Percentiles rank a stretch among this genome's conserved stretches.
These are phyloP conservation scores for Xiphias gladius DNA, from an alignment of 2,113 vertebrate species.

Conservation along the genomic window DNA sequence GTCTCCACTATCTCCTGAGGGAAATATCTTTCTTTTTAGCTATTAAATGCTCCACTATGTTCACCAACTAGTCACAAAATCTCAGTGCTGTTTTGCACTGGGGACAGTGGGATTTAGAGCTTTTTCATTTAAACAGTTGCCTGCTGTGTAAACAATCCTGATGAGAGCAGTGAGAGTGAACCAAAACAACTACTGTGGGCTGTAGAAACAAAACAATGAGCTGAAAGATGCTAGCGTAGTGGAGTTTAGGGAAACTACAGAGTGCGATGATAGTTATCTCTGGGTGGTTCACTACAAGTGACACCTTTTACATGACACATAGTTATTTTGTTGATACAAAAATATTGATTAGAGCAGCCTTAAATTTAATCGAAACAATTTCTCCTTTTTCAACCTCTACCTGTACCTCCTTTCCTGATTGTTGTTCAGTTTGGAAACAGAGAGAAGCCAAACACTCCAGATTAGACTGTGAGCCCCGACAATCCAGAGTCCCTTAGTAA, in stretches of 20 bases:
- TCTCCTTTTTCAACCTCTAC: constrained; percentile 7
- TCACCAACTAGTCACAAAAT: background rate
- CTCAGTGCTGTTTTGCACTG: background rate
- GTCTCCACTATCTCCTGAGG: background rate
- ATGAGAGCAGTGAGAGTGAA: background rate
- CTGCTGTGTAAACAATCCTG: background rate
- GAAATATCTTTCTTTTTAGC: background rate
- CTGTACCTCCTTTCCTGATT: background rate
- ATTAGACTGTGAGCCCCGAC: constrained; percentile 53
- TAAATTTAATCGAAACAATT: background rate
- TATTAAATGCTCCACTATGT: too few species aligned
- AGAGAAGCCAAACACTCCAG: constrained; percentile 34
- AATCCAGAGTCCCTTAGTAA: constrained; percentile 35
- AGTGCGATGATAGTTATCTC: too few species aligned
- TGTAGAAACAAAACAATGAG: background rate
- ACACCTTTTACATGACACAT: background rate
- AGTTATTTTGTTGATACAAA: background rate
- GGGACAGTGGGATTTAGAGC: background rate
- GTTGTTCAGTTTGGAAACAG: constrained; percentile 7
- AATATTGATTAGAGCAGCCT: background rate
- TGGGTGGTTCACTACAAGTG: background rate
- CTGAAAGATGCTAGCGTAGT: background rate
- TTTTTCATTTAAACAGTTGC: background rate
- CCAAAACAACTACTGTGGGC: background rate
- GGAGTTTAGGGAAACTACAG: background rate